A percentile compares a stretch with the other conserved stretches of the same genome.
phyloP scores from a whole-genome alignment of 2,888 invertebrate genomes.

The Stenodera caucasica region DNA sequence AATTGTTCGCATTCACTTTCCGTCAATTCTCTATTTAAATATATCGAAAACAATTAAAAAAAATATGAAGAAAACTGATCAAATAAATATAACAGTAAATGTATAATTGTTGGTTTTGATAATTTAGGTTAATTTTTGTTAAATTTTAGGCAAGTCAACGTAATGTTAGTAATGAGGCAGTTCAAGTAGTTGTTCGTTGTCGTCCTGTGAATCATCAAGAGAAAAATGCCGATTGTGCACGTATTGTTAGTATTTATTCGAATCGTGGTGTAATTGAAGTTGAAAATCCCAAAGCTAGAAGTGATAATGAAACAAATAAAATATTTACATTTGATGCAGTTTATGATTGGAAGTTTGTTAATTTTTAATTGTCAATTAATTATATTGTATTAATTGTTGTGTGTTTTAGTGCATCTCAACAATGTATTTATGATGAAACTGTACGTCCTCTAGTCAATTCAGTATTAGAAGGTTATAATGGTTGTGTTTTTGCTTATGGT shows the following conservation, averaged over 20 bases:
- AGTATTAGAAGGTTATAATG: constrained; percentile 97
- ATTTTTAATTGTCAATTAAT: neutral
- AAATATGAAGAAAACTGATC: neutral
- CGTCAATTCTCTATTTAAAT: no score
- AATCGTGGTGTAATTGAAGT: constrained; percentile 90
- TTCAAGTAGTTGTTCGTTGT: constrained; percentile 96
- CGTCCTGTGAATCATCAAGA: constrained; percentile 93
- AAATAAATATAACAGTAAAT: neutral
- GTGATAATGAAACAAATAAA: constrained; percentile 75
- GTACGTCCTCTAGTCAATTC: constrained; percentile 93
- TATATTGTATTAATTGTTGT: neutral
- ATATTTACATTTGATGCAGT: constrained; percentile 98
- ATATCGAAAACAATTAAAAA: no score
- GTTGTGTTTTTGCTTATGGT: constrained; percentile 99
- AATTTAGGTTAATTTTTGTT: neutral
- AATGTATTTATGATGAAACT: constrained; percentile 93
- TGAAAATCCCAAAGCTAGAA: constrained; percentile 75
- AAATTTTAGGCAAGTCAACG: neutral
- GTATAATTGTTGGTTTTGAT: neutral
- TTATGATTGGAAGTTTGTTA: constrained; percentile 77
- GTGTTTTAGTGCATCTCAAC: constrained; percentile 75
- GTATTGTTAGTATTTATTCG: constrained; percentile 82
- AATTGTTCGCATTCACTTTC: neutral
- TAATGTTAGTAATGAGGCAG: constrained; percentile 70
- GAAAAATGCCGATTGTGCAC: constrained; percentile 69